Percentiles rank a stretch among this genome's conserved stretches.
Evolutionary conservation across 2,113 vertebrate genomes (phyloP).

Genomic region (Microcebus lehilahytsara): DNA sequence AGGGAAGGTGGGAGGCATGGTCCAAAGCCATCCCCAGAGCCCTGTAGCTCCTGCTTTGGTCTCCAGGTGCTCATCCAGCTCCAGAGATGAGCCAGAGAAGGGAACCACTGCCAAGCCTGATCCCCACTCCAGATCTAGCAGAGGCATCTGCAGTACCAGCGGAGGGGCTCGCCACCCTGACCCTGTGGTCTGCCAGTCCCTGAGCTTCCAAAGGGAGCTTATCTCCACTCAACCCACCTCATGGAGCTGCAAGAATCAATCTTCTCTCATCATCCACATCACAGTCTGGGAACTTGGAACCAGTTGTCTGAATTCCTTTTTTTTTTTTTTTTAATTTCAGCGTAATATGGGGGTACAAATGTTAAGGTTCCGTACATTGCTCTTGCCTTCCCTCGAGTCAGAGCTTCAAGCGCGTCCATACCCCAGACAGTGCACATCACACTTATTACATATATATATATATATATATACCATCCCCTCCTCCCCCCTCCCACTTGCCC

Average conservation of each 20-base stretch:
- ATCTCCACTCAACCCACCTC: neutral
- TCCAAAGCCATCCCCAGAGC: neutral
- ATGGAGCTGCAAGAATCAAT: neutral
- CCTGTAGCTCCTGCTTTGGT: neutral
- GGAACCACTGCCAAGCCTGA: neutral
- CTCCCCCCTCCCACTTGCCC: too few species aligned
- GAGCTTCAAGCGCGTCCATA: too few species aligned
- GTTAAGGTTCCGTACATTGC: too few species aligned
- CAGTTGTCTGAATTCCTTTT: too few species aligned
- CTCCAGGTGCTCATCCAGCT: neutral
- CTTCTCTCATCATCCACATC: too few species aligned
- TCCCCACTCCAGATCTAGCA: neutral
- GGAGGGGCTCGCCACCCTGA: neutral
- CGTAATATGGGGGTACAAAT: too few species aligned
- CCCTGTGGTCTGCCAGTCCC: neutral
- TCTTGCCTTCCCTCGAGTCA: too few species aligned
- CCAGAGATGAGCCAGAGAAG: neutral
- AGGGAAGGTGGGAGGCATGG: rapidly evolving
- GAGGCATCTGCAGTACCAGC: neutral
- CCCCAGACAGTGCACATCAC: too few species aligned
- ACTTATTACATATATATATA: too few species aligned
- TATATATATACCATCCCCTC: too few species aligned
- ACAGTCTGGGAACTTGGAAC: neutral
- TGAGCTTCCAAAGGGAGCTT: neutral
- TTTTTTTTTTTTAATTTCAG: too few species aligned